Conservation (phyloP, 1,140 invertebrate genomes). For the Zaprionus capensis region DNA sequence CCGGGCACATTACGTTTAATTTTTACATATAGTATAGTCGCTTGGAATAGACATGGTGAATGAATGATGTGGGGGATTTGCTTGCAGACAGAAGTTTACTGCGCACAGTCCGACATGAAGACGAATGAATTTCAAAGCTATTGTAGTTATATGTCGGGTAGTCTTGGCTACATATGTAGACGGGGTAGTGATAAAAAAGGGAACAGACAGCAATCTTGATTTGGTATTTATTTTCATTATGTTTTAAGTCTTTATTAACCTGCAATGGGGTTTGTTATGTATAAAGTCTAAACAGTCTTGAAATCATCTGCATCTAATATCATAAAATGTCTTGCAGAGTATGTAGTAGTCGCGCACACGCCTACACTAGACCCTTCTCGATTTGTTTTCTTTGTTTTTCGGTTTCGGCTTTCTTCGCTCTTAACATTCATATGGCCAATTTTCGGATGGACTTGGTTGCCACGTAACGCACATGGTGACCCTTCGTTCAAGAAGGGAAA, state of each 20-base stretch:
- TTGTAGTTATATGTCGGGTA: conserved; percentile 50
- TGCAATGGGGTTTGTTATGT: too few species aligned
- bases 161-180: background rate
- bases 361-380: background rate
- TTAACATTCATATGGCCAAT: conserved; percentile 66
- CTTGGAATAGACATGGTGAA: conserved; percentile 41
- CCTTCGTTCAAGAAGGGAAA: conserved; percentile 1
- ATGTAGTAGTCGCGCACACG: background rate
- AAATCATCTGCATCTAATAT: too few species aligned
- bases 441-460: conserved; percentile 32
- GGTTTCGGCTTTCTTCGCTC: conserved; percentile 33
- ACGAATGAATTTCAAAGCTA: conserved; percentile 40
- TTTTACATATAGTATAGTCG: conserved; percentile 47
- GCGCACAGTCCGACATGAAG: conserved; percentile 14
- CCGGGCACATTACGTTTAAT: conserved; percentile 79
- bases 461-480: conserved; percentile 63
- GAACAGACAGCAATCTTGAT: background rate
- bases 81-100: conserved; percentile 39
- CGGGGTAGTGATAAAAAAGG: background rate
- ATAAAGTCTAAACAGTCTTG: too few species aligned
- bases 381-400: conserved; percentile 5
- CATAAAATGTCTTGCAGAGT: background rate
- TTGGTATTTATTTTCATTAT: background rate
- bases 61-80: conserved; percentile 72
- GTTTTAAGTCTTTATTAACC: background rate